Percentiles rank a stretch among this genome's conserved stretches.
Evolutionary conservation across 2,888 invertebrate species (phyloP).

Genomic region (Drosophila mercatorum): DNA sequence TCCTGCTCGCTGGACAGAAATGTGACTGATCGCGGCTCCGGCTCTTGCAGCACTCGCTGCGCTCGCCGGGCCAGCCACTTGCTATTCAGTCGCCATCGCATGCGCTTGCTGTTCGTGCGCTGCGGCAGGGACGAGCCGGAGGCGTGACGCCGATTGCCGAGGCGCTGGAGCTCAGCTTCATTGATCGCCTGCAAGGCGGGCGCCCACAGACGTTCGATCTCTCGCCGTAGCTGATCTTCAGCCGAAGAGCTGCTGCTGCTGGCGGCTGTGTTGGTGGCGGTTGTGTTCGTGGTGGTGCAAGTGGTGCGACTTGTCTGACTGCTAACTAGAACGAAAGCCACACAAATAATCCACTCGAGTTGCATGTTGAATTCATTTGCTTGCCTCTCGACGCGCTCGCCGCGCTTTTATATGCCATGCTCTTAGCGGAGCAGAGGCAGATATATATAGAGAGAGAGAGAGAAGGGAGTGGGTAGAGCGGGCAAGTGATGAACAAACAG

Average conservation of each 20-base stretch:
- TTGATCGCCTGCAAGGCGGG: constrained; percentile 51
- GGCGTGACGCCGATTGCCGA: background rate
- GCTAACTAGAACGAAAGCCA: constrained; percentile 21
- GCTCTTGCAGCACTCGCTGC: background rate
- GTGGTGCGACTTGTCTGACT: constrained; percentile 13
- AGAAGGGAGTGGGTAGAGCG: background rate
- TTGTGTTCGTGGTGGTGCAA: background rate
- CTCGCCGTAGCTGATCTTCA: constrained; percentile 12
- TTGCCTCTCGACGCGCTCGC: constrained; percentile 30
- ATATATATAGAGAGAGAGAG: no score
- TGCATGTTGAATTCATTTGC: constrained; percentile 53
- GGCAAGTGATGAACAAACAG: constrained; percentile 16
- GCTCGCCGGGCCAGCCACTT: constrained; percentile 21
- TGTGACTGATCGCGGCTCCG: constrained; percentile 14
- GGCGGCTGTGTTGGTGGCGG: background rate
- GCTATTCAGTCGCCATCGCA: constrained; percentile 53
- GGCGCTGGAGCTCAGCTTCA: constrained; percentile 46
- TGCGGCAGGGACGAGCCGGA: background rate
- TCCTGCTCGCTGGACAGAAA: background rate
- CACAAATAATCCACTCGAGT: constrained; percentile 33
- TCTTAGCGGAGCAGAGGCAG: background rate
- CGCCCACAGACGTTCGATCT: constrained; percentile 37
- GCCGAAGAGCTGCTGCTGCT: background rate
- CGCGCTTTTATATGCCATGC: constrained; percentile 50
- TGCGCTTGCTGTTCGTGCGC: constrained; percentile 57